Evolutionary conservation across 2,888 invertebrate genomes (phyloP), one percentile per base, ranked within the genome.

Genomic region (Limnephilus marmoratus): DNA sequence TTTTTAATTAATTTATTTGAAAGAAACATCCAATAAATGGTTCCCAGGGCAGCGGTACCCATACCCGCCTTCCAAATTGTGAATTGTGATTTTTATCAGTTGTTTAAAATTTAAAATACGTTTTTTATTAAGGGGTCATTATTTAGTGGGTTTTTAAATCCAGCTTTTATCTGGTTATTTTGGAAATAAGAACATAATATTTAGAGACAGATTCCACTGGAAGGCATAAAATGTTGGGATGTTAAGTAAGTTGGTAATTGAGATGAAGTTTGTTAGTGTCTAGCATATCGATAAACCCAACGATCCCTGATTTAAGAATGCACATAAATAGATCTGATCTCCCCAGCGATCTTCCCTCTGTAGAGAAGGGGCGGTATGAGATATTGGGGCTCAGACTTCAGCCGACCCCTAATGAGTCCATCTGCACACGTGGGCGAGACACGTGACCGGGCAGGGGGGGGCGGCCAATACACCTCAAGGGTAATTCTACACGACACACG

Each of bases 401-500:
- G 86, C 34, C 37, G 82, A 91, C 85, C 90, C 91, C 85, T 91
- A 90, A 91, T 91, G 91, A 91, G 82, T 85, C 83, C 45, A 82
- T 68, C 34, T 81, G 91, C 81, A 90, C 92, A 92, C 92, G 90
- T 90, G 90, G 86, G 92, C 49, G 81, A 82, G 90, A 90, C 90
- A 86, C 90, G 90, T 90, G 90, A 49, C 49, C 86, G 68, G 41
- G 41, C 29, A 37, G 29, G 90, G 37, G 41, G 49, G 83, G 80
- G 68, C 88, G 82, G 91, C 91, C 91, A 91, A 90, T 91, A 88
- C 81, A 90, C 90, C 83, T 90, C 85, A 9, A 45, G 90, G 92
- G 92, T 89, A 92, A 92, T 68, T 83, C 68, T 88, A 91, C 82
- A 82, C 91, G 88, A 31, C 80, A 45, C 68, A 68, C 68, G 68